Percentiles rank a stretch among this genome's conserved stretches.
phyloP scores from a whole-genome alignment of 2,113 vertebrate genomes.

The Scatophagus argus region DNA sequence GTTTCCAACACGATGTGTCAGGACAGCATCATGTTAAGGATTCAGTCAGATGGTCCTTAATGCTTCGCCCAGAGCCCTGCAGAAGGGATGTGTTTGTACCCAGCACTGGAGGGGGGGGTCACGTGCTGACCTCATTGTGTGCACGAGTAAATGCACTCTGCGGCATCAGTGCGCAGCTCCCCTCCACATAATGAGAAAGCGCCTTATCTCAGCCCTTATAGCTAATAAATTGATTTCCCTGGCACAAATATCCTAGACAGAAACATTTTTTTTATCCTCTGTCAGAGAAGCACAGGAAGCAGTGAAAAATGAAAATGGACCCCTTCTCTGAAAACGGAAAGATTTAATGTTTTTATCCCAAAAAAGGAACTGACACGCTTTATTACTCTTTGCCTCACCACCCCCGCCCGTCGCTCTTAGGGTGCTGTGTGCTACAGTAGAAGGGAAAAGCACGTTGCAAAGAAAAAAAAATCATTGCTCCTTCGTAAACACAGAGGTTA shows the following conservation, averaged over 20 bases:
- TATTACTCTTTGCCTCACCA: constrained; percentile 69
- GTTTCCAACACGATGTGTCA: constrained; percentile 61
- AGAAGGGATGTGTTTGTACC: constrained; percentile 75
- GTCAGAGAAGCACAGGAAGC: constrained; percentile 27
- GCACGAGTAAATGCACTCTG: constrained; percentile 79
- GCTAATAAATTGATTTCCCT: constrained; percentile 78
- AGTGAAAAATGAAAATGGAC: constrained; percentile 56
- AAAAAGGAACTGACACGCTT: constrained; percentile 75
- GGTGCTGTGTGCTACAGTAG: constrained; percentile 24
- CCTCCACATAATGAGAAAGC: constrained; percentile 46
- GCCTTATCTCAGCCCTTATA: constrained; percentile 61
- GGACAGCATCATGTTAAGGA: constrained; percentile 66
- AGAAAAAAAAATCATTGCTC: constrained; percentile 51
- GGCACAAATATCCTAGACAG: constrained; percentile 59
- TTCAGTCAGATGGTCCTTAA: constrained; percentile 75
- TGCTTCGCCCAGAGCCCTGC: constrained; percentile 66
- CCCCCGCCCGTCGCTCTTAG: constrained; percentile 18
- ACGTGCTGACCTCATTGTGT: constrained; percentile 86
- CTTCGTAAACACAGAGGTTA: constrained; percentile 68
- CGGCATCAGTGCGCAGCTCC: constrained; percentile 47
- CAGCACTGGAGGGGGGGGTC: constrained; percentile 72
- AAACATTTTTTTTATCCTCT: constrained; percentile 46
- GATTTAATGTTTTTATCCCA: constrained; percentile 78
- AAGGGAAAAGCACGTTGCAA: constrained; percentile 61
- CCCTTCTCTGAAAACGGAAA: constrained; percentile 57